phyloP scores from a whole-genome alignment of 2,797 vertebrate species.

The Lagodon rhomboides region DNA sequence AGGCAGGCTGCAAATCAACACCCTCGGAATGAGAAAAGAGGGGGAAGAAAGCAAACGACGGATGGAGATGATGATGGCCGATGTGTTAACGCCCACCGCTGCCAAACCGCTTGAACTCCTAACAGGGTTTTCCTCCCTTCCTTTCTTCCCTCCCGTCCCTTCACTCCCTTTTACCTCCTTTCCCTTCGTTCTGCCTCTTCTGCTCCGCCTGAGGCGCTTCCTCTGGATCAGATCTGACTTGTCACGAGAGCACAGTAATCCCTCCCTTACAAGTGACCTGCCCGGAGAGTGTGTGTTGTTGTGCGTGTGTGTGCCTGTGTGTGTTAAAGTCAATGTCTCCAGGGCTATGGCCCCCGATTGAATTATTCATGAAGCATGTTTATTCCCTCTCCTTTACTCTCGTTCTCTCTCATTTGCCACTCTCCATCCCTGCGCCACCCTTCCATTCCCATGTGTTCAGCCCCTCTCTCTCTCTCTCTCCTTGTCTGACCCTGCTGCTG shows the following conservation, averaged over 20 bases:
- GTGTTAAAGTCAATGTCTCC: conserved; percentile 58
- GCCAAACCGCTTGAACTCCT: conserved; percentile 43
- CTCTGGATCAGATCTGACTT: conserved; percentile 69
- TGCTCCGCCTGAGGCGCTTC: conserved; percentile 54
- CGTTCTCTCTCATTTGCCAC: conserved; percentile 42
- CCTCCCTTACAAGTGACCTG: conserved; percentile 74
- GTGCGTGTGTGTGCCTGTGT: conserved; percentile 18
- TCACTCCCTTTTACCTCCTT: conserved; percentile 21
- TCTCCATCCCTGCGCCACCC: conserved; percentile 11
- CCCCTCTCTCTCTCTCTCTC: conserved; percentile 20
- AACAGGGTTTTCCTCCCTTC: conserved; percentile 6
- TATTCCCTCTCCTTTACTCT: conserved; percentile 56
- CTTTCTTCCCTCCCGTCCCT: not conserved
- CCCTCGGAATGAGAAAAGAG: conserved; percentile 8
- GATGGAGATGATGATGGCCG: conserved; percentile 27
- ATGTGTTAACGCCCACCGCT: conserved; percentile 8
- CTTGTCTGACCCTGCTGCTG: conserved; percentile 62
- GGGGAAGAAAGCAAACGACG: not conserved
- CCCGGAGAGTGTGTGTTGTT: conserved; percentile 35
- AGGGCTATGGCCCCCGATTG: conserved; percentile 64
- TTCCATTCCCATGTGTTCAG: conserved; percentile 9
- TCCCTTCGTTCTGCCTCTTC: conserved; percentile 6
- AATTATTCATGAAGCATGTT: conserved; percentile 77
- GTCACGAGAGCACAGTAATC: conserved; percentile 72
- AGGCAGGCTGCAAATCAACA: conserved; percentile 29